phyloP scores from a whole-genome alignment of 2,797 vertebrate genomes.

The Borostomias antarcticus region DNA sequence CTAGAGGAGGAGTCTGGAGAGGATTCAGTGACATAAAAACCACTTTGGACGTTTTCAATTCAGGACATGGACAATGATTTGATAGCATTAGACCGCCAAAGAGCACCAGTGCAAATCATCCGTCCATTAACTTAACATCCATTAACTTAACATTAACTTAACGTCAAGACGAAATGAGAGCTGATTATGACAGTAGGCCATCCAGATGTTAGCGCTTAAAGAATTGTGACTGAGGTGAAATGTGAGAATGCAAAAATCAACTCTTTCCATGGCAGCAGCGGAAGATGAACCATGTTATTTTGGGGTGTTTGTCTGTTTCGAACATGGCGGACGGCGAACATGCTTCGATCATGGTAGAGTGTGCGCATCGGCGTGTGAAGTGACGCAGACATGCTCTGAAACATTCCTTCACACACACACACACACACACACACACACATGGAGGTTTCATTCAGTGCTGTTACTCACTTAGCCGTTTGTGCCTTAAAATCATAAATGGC shows the following conservation, averaged over 20 bases:
- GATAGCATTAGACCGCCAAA: too few species aligned
- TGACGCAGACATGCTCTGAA: not conserved
- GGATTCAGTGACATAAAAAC: too few species aligned
- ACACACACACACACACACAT: not conserved
- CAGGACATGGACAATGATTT: too few species aligned
- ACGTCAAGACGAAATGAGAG: too few species aligned
- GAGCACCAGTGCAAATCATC: too few species aligned
- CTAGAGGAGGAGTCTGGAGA: too few species aligned
- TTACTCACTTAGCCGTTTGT: conserved; percentile 98
- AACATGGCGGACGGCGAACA: not conserved
- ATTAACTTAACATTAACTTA: not conserved
- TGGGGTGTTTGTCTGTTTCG: not conserved
- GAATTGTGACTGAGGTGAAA: not conserved
- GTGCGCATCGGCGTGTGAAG: too few species aligned
- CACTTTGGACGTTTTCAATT: too few species aligned
- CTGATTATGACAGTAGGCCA: too few species aligned
- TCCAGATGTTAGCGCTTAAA: not conserved
- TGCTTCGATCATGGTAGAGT: not conserved
- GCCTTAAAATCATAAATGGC: conserved; percentile 99
- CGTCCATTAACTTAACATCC: not conserved
- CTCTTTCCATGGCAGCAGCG: not conserved
- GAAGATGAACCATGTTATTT: not conserved
- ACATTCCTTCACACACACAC: not conserved
- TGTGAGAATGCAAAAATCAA: not conserved
- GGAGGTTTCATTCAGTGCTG: not conserved